Percentiles rank a stretch among this genome's conserved stretches.
phyloP scores from a whole-genome alignment of 2,113 vertebrate genomes.

The Fulica atra region DNA sequence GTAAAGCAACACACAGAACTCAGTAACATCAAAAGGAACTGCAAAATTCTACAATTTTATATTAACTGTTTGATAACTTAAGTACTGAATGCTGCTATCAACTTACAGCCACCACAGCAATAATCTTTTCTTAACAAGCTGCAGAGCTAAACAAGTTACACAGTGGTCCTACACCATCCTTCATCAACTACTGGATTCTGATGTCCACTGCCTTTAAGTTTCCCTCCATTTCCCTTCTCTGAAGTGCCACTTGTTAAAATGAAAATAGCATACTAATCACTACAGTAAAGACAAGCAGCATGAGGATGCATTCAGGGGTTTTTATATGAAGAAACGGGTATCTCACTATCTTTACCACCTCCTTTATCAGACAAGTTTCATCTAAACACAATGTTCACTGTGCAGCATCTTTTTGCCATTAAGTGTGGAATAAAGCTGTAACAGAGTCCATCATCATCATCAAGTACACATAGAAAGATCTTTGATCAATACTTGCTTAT shows the following conservation, averaged over 20 bases:
- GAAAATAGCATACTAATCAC: not conserved
- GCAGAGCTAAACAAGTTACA: not conserved
- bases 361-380: not conserved
- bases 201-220: not conserved
- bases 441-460: not conserved
- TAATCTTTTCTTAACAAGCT: not conserved
- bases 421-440: not conserved
- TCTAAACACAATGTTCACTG: not conserved
- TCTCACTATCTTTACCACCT: not conserved
- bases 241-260: not conserved
- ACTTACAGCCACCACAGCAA: not conserved
- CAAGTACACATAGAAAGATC: not conserved
- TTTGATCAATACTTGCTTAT: not conserved
- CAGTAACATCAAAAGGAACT: not conserved
- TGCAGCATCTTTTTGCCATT: not conserved
- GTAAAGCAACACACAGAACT: not conserved
- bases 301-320: not conserved
- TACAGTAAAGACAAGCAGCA: not conserved
- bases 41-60: not conserved
- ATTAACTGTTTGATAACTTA: not conserved
- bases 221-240: not conserved
- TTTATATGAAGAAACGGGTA: not conserved
- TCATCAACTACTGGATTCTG: not conserved
- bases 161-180: not conserved
- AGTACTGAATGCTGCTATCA: not conserved